Conservation (phyloP, 2,888 invertebrate species). For the Dasypolia templi region DNA sequence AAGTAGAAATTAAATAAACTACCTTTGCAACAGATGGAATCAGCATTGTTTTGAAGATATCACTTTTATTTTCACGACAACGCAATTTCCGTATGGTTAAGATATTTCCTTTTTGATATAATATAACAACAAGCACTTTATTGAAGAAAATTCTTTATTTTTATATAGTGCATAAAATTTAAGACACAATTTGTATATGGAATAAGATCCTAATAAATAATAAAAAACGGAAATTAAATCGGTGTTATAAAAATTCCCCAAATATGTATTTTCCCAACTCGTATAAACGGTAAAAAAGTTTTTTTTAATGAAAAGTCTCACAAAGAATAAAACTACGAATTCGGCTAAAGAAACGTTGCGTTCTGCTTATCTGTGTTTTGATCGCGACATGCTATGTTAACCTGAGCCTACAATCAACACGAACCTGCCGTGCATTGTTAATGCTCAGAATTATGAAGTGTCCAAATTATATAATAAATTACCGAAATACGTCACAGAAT, state of each 20-base stretch:
- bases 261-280: neutral
- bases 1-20: neutral
- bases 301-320: slow-evolving; percentile 28
- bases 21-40: neutral
- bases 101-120: neutral
- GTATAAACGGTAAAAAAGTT: neutral
- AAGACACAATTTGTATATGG: neutral
- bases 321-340: slow-evolving; percentile 27
- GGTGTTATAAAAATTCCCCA: neutral
- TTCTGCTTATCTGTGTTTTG: slow-evolving; percentile 40
- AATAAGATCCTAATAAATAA: neutral
- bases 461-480: no score
- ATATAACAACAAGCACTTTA: neutral
- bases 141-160: neutral
- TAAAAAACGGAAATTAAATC: neutral
- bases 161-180: no score
- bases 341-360: slow-evolving; percentile 55
- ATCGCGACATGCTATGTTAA: slow-evolving; percentile 55
- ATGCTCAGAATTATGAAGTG: slow-evolving; percentile 16
- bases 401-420: slow-evolving; percentile 15
- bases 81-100: neutral
- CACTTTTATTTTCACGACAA: neutral
- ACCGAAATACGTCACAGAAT: no score
- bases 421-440: neutral
- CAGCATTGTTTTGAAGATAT: neutral